Evolutionary conservation across 1,140 invertebrate genomes (phyloP), one percentile per base, ranked within the genome.

Genomic region (Thalassaphorura encarpata): DNA sequence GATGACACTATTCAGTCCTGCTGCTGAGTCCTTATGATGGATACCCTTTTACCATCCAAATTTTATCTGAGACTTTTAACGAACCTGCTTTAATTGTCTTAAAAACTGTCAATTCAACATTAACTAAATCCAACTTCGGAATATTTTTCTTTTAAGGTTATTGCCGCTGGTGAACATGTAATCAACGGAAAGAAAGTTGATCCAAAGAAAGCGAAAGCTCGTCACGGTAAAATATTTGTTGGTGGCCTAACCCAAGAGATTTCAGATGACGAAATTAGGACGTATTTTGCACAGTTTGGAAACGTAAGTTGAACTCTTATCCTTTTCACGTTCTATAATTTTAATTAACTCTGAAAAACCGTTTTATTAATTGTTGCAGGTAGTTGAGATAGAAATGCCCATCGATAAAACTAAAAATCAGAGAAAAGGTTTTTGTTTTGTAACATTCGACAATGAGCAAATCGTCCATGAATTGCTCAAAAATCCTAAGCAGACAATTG

Each of bases 351-450:
- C 24, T 16, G 11, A 58, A 19, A 18, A 24, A 31, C 33, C 28
- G 5, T 53, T 33, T 46, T 3, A 49, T 42, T 36, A 2, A 33
- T 48, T 43, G 66, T 72, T 73, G 21, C 67, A 93, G 89, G 89
- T 97, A 61, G 81, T 89, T 49, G 89, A 95, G 66, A 80, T 95
- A 51, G 92, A 96, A 74, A 89, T 94, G 82, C 92, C 93, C 51
- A 94, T 91, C 69, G 92, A 97, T 69, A 95, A 95, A 71, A 83
- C 83, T 71, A 95, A 96, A 76, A 94, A 92, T 69, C 89, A 95
- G 71, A 82, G 91, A 62, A 90, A 94, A 76, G 88, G 85, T 53
- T 95, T 94, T 75, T 93, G 89, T 70, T 95, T 95, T 69, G 90
- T 95, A 67, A 93, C 90, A 60, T 94, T 93, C 70, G 89, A 93